Evolutionary conservation across 2,797 vertebrate species (phyloP), one percentile per base, ranked within the genome.

Genomic region (Heliangelus exortis): DNA sequence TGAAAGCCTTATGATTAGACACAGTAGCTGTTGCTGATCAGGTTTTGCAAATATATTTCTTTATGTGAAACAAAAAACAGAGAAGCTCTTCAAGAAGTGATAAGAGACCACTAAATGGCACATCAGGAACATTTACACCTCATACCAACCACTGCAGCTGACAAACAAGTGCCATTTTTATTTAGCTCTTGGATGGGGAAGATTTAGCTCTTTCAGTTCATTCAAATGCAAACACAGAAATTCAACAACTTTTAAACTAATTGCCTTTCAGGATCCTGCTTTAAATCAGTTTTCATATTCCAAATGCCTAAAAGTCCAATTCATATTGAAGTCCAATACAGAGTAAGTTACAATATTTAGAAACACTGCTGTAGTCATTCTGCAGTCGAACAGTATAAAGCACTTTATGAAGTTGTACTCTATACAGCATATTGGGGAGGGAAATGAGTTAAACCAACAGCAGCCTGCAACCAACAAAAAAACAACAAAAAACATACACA

Each of bases 291-390:
- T 76, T 58, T 69, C 84, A 21, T n/a, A 82, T 61, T 66, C 63
- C 57, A 2, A 53, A 73, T 0, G 0, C n/a, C 55, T 69, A 58
- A 59, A 87, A 36, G 39, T 41, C 39, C 20, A 65, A 65, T 8
- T 41, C 39, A 41, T 41, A 77, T 0, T 71, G 29, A 86, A 34
- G 16, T 47, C 41, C 43, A 59, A 29, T 21, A 23, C 1, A 3
- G 19, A 87, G 2, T 28, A 80, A 43, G 5, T 59, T 72, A 34
- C 10, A 54, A 82, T 39, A 15, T 15, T 58, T 58, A 19, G 21
- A 83, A 74, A 58, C 18, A n/a, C 4, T 0, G 1, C 8, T 5
- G 3, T 1, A 18, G 8, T 21, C 48, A 71, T 58, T 68, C 21
- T 65, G n/a, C 14, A 50, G 6, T 13, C 58, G 65, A 86, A 69